These are phyloP conservation scores for Eupleurogrammus muticus DNA, from an alignment of 2,797 vertebrate species.

Conservation along the genomic window DNA sequence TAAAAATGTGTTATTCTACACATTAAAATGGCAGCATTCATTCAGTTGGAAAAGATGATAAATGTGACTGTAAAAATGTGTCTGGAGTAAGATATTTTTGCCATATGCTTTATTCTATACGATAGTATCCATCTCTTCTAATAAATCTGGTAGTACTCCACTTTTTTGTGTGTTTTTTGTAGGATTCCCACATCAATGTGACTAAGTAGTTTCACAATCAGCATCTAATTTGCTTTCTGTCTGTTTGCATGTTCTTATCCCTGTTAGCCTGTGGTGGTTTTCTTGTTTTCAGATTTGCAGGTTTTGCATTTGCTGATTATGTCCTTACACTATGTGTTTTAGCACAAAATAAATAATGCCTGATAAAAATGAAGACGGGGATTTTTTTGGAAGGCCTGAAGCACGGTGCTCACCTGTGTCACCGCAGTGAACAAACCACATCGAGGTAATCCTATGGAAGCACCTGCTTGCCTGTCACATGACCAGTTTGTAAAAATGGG, in stretches of 20 bases:
- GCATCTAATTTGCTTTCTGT: no score
- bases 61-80: background rate
- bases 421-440: conserved; percentile 57
- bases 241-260: no score
- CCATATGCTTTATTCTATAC: background rate
- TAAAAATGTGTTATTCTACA: background rate
- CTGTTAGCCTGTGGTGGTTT: no score
- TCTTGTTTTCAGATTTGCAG: no score
- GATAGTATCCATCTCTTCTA: background rate
- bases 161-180: no score
- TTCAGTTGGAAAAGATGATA: background rate
- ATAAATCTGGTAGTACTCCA: no score
- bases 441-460: conserved; percentile 67
- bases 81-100: background rate
- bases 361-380: background rate
- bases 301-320: no score
- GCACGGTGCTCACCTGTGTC: conserved; percentile 1
- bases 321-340: no score
- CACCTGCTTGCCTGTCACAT: conserved; percentile 54
- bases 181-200: no score
- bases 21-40: no score
- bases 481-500: conserved; percentile 63
- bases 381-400: background rate
- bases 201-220: no score
- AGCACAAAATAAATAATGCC: no score